Evolutionary conservation across 2,113 vertebrate genomes (phyloP).

Genomic region (Coptodon bakossiorum): DNA sequence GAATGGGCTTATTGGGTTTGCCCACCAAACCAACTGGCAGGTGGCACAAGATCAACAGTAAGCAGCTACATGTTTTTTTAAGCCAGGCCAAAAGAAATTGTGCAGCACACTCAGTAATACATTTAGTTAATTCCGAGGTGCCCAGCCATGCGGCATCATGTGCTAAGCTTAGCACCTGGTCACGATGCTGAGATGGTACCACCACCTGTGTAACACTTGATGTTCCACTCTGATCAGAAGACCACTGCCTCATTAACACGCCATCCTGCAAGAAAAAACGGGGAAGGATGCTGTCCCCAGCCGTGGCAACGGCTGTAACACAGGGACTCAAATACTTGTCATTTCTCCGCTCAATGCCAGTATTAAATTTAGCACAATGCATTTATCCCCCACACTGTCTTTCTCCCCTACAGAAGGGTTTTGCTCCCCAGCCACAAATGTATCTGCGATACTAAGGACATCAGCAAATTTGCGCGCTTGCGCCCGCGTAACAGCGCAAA

Average conservation of each 20-base stretch:
- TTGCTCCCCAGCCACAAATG: rapidly evolving
- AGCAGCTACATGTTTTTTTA: neutral
- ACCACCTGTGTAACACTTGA: no score
- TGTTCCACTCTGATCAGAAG: no score
- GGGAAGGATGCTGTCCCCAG: rapidly evolving
- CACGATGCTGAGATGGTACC: no score
- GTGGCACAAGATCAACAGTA: neutral
- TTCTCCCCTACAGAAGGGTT: rapidly evolving
- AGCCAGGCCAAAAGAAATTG: neutral
- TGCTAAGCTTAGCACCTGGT: no score
- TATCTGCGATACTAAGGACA: neutral
- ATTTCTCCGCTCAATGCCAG: rapidly evolving
- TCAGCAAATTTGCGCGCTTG: neutral
- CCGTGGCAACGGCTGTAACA: no score
- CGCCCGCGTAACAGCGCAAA: rapidly evolving
- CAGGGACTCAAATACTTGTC: no score
- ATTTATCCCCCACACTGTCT: rapidly evolving
- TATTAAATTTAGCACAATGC: rapidly evolving
- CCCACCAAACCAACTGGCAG: neutral
- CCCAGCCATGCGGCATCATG: no score
- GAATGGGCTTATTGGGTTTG: neutral
- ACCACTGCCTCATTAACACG: no score
- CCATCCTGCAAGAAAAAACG: no score
- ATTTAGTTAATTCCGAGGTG: no score
- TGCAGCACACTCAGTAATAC: no score